phyloP scores from a whole-genome alignment of 2,113 vertebrate species.

The Muntiacus muntjak region DNA sequence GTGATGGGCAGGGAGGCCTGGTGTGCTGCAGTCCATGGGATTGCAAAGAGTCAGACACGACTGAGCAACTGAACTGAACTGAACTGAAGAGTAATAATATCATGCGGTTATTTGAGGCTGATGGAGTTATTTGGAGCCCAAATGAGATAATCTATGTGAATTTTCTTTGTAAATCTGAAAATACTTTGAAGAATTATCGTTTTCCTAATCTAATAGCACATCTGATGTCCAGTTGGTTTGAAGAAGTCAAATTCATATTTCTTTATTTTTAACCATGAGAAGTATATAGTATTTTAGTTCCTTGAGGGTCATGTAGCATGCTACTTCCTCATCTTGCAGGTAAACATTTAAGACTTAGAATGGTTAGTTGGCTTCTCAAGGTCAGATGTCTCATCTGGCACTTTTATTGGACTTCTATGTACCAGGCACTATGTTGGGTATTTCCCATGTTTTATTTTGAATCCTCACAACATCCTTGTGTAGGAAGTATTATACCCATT shows the following conservation, averaged over 20 bases:
- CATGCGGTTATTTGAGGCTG: not conserved
- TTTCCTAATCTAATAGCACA: not conserved
- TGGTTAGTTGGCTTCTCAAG: not conserved
- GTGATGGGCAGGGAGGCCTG: not conserved
- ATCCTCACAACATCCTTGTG: not conserved
- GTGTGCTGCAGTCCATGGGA: not conserved
- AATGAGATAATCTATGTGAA: not conserved
- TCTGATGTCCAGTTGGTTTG: not conserved
- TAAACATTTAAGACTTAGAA: not conserved
- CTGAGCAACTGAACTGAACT: not conserved
- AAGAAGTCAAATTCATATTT: constrained; percentile 22
- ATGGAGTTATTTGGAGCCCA: not conserved
- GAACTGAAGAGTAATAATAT: not conserved
- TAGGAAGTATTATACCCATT: not conserved
- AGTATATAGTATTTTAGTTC: not conserved
- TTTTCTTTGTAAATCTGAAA: constrained; percentile 41
- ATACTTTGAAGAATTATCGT: constrained; percentile 8
- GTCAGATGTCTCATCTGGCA: not conserved
- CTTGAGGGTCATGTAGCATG: not conserved
- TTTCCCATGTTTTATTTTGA: not conserved
- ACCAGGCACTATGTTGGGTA: not conserved
- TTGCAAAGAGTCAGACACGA: not conserved
- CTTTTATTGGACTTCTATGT: not conserved
- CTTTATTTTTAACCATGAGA: not conserved
- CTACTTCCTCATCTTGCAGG: not conserved